Evolutionary conservation across 2,888 invertebrate genomes (phyloP), one percentile per base, ranked within the genome.

Genomic region (Eupithecia vulgata): DNA sequence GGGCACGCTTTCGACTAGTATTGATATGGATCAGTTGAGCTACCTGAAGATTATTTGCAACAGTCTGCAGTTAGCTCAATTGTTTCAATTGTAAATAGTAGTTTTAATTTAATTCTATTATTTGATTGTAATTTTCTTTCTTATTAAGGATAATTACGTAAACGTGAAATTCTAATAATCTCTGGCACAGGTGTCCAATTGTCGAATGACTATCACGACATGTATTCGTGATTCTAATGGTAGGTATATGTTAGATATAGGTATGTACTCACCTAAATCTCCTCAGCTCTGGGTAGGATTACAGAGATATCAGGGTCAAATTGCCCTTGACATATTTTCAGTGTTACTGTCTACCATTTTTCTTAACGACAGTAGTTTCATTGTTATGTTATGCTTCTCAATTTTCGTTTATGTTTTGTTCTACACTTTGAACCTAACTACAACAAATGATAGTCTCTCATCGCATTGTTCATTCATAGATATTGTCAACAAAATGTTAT

Each of bases 391-490:
- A 21, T 12, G 57, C 4, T 57, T 57, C 57, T 25, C 57, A 13
- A 13, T 57, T 57, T 57, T 57, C 52, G 52, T 21, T 57, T 57
- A 57, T 57, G 25, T 57, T 57, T 57, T 21, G 52, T 25, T 25
- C 5, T 57, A 25, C 25, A n/a, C 25, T 25, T 48, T 15, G 8
- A n/a, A 48, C 48, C 17, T n/a, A 48, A 48, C 48, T n/a, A 25
- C 21, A 25, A 57, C 52, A 57, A 25, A 57, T 48, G 21, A n/a
- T 48, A 21, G 5, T 25, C 25, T 21, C 25, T 57, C 57, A 25
- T 12, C 21, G 5, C 12, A 52, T 57, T 57, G 57, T 25, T 25
- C 57, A 57, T 57, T 52, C 21, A 57, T 13, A 57, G 57, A 57
- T 1, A 57, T 57, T 57, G 25, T 13, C 57, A 57, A 57, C 57